Evolutionary conservation across 2,797 vertebrate genomes (phyloP), one percentile per base, ranked within the genome.

Genomic region (Sebastes oblongus): DNA sequence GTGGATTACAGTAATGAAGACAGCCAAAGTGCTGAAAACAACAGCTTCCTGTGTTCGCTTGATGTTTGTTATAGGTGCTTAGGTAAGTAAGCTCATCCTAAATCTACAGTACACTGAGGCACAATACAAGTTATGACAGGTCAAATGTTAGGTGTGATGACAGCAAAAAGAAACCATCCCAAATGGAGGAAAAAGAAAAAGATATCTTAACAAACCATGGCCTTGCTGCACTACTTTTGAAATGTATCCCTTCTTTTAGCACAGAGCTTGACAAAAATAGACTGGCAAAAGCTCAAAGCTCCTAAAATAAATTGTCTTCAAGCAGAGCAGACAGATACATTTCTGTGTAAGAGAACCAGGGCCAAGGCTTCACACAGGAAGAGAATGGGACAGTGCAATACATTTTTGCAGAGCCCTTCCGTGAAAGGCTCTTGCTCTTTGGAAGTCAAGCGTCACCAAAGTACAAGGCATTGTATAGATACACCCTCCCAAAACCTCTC

Each of bases 341-440:
- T 88, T 91, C 78, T 83, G 60, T 58, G 3, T 68, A 83, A 80
- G 88, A 83, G 39, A 50, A 86, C 77, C 52, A 3, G 29, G 34
- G 46, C 2, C 64, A 3, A 13, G 91, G 84, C 70, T 92, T 91
- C 75, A 90, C 84, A 92, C 77, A 79, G 69, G 62, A 77, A 72
- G 69, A 79, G 75, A 83, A 86, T 55, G 73, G 85, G 90, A 88
- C 83, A 82, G 88, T 91, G 89, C 91, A 91, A 91, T 60, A 89
- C 86, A 82, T 75, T 87, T 52, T 86, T 90, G 90, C 90, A 88
- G 90, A 93, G 88, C 85, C 91, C 89, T 52, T 80, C 64, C 0
- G 5, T 66, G 67, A 90, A 83, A 92, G 91, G 91, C 91, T 92
- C 89, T 88, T 91, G 89, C 84, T 93, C 93, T 94, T 94, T 94